Percentiles rank a stretch among this genome's conserved stretches.
Conservation (phyloP, 2,888 invertebrate species). For the Cheilosia vulpina region DNA sequence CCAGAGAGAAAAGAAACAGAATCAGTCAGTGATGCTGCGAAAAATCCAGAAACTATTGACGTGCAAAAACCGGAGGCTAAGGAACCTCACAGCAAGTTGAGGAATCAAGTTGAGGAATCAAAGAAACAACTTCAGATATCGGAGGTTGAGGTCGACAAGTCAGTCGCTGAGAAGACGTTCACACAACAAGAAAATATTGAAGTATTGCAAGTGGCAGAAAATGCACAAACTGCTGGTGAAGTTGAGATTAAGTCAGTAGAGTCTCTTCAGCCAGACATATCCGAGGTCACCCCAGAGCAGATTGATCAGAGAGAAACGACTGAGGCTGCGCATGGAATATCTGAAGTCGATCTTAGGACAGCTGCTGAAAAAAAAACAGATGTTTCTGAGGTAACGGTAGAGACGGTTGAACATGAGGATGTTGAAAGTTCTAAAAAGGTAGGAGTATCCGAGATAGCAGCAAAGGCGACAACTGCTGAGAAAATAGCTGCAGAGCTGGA, state of each 20-base stretch:
- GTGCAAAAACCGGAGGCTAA: background rate
- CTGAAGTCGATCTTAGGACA: background rate
- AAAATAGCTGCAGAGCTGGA: slow-evolving; percentile 21
- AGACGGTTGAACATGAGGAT: background rate
- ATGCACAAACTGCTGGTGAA: background rate
- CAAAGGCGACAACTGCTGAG: background rate
- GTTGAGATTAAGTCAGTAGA: slow-evolving; percentile 17
- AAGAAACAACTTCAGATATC: slow-evolving; percentile 5
- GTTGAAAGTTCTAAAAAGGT: slow-evolving; percentile 16
- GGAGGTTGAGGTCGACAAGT: background rate
- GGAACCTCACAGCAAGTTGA: slow-evolving; percentile 2
- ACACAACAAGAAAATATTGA: slow-evolving; percentile 38
- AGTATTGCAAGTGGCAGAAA: background rate
- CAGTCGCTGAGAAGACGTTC: slow-evolving; percentile 5
- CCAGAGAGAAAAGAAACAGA: slow-evolving; percentile 35
- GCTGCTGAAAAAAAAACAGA: background rate
- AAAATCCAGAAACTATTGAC: background rate
- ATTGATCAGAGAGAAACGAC: slow-evolving; percentile 5
- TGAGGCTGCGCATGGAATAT: background rate
- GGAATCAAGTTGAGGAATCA: background rate
- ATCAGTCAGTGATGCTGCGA: background rate
- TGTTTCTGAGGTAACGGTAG: background rate
- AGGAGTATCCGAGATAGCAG: background rate
- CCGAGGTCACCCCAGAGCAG: background rate
- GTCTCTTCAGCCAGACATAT: background rate